Base-by-base conservation (phyloP, 1,140 invertebrate species). In the Melipona quadrifasciata region DNA sequence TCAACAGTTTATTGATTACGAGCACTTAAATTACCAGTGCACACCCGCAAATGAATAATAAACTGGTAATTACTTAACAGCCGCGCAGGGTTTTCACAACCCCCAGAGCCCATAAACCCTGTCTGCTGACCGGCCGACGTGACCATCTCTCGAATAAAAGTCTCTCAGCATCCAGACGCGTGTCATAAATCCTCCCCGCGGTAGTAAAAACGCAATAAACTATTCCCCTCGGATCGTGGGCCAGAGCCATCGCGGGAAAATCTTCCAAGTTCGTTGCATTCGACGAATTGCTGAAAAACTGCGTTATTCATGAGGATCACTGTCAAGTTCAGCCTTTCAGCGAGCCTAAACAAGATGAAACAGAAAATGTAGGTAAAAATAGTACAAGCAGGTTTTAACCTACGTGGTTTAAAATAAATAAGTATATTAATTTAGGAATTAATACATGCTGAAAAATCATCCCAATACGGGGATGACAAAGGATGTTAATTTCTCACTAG, bases 121-220 rank as follows among this genome's bases (percentile, higher is more conserved):
- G 47, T 21, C 17, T 1, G 24, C 27, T 31, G 39, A 55, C 27
- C 34, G 55, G 31, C 51, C 34, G 55, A 55, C 47, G 19, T 55
- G 51, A 74, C 72, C 24, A 53, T n/a, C 17, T 21, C 11, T 24
- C 27, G 72, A 39, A 74, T 27, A 55, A 74, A 74, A 55, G 72
- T 74, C 47, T 55, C 53, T 51, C 72, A 14, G n/a, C 27, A 31
- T 55, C 17, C 19, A 31, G 47, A 31, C 19, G 31, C 27, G 72
- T 10, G 6, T 55, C 72, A 17, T 74, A 74, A 74, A 74, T 74
- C 31, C 27, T 31, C 11, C 27, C 8, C 4, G n/a, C 27, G 27
- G 72, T 31, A 55, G 51, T 74, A 74, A 74, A 74, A 74, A 55
- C 51, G 27, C 19, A 74, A 73, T 73, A 73, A 73, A 73, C 47